Evolutionary conservation across 1,140 invertebrate species (phyloP).

Genomic region (Cherax destructor): DNA sequence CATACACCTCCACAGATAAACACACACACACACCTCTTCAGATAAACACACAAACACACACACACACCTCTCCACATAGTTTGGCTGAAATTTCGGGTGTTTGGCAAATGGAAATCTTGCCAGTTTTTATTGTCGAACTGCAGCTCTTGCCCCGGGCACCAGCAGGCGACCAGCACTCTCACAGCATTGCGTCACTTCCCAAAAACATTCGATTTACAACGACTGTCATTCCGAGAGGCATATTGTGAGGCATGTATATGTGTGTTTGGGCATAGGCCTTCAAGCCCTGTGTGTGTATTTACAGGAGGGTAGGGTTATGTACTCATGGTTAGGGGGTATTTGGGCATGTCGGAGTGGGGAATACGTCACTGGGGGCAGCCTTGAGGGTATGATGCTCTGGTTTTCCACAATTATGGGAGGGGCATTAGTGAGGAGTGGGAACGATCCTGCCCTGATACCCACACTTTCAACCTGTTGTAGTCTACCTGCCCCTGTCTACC

Average conservation of each 20-base stretch:
- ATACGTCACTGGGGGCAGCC: constrained; percentile 13
- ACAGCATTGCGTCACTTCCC: background rate
- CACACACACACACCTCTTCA: no score
- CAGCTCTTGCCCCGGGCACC: constrained; percentile 12
- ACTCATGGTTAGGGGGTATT: no score
- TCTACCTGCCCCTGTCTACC: background rate
- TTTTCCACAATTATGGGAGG: constrained; percentile 35
- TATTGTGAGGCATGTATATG: background rate
- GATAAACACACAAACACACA: background rate
- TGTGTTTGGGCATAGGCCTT: no score
- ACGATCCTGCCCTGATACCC: constrained; percentile 11
- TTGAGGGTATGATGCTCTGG: constrained; percentile 2
- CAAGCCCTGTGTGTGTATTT: no score
- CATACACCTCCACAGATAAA: no score
- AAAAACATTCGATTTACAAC: background rate
- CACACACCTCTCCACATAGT: constrained; percentile 5
- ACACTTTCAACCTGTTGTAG: constrained; percentile 15
- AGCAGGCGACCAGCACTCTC: background rate
- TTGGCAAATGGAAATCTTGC: constrained; percentile 38
- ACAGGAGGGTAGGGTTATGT: no score
- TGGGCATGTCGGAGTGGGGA: background rate
- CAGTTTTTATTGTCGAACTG: constrained; percentile 31
- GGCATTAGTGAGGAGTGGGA: constrained; percentile 15
- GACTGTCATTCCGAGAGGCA: background rate
- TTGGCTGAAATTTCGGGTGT: constrained; percentile 35